These are phyloP conservation scores for Ectemnius continuus DNA, from an alignment of 2,888 invertebrate genomes.

Conservation along the genomic window DNA sequence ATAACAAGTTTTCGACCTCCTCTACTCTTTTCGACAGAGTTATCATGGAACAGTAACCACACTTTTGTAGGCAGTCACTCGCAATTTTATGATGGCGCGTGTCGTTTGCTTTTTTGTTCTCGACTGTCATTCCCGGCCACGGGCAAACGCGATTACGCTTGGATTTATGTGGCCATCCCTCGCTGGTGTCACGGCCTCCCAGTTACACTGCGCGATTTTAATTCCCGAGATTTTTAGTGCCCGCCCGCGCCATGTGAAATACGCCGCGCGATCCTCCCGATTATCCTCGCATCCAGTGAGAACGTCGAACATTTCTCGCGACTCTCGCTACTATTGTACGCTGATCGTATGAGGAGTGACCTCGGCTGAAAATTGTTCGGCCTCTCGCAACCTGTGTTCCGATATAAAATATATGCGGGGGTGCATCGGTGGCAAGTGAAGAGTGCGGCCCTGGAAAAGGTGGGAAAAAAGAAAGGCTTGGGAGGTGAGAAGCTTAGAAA, in stretches of 20 bases:
- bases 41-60: conserved; percentile 12
- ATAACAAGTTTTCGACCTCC: no score
- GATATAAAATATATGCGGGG: background rate
- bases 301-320: no score
- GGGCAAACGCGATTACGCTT: background rate
- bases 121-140: background rate
- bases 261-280: no score
- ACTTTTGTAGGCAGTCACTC: background rate
- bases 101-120: background rate
- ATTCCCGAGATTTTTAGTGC: conserved; percentile 7
- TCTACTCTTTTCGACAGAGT: conserved; percentile 15
- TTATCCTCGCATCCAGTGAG: no score
- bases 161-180: background rate
- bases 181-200: background rate
- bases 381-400: no score
- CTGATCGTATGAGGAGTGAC: no score
- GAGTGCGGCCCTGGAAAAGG: background rate
- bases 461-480: conserved; percentile 6
- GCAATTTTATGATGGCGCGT: background rate
- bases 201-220: background rate
- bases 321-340: no score
- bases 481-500: conserved; percentile 10
- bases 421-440: background rate
- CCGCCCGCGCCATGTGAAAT: no score
- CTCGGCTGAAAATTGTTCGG: no score